Percentiles rank a stretch among this genome's conserved stretches.
These are phyloP conservation scores for Triplophysa bombifrons DNA, from an alignment of 2,797 vertebrate genomes.

Conservation along the genomic window DNA sequence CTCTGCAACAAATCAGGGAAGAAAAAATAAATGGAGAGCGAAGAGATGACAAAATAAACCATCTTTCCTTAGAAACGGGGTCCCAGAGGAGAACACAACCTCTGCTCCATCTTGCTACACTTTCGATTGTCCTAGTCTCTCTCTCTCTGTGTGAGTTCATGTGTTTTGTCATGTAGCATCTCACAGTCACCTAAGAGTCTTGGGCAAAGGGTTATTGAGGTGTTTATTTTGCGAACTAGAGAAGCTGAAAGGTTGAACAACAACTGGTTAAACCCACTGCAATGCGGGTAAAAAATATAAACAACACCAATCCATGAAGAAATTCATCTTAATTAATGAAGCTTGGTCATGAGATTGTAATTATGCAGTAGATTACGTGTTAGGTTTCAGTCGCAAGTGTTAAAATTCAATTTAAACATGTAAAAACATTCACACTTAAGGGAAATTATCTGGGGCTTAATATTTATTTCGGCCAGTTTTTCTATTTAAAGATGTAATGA, in stretches of 20 bases:
- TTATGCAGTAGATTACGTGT: not conserved
- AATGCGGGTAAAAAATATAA: not conserved
- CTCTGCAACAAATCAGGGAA: conserved; percentile 10
- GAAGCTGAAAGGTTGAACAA: conserved; percentile 1
- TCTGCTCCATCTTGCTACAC: conserved; percentile 12
- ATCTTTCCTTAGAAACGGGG: conserved; percentile 27
- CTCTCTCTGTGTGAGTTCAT: not conserved
- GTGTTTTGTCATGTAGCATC: conserved; percentile 11
- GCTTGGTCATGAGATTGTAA: not conserved
- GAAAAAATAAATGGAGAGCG: conserved; percentile 36
- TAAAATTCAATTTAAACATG: not conserved
- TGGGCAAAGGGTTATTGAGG: conserved; percentile 9
- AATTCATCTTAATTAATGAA: not conserved
- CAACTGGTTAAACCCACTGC: not conserved
- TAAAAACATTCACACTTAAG: not conserved
- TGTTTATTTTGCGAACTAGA: conserved; percentile 7
- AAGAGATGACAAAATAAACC: conserved; percentile 28
- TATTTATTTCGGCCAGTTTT: too few relatives aligned
- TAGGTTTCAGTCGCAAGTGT: not conserved
- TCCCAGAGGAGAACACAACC: conserved; percentile 11
- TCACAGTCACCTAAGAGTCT: conserved; percentile 17
- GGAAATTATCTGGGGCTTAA: not conserved
- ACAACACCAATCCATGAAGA: not conserved
- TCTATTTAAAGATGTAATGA: not conserved
- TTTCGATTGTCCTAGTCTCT: conserved; percentile 17